phyloP scores from a whole-genome alignment of 2,113 vertebrate species.

The Trematocara variabile region DNA sequence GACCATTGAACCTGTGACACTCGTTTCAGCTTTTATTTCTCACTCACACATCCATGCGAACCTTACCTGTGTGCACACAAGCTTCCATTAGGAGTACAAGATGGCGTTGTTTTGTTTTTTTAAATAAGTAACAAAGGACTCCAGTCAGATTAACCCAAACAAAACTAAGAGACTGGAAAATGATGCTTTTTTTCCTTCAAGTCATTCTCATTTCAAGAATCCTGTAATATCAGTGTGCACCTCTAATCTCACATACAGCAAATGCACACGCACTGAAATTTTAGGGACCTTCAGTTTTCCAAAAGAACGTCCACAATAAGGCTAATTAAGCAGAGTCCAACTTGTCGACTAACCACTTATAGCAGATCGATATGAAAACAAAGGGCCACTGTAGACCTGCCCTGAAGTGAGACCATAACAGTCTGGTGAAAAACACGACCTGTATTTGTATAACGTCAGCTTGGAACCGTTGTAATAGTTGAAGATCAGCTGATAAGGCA shows the following conservation, averaged over 20 bases:
- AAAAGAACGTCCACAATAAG: constrained; percentile 65
- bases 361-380: not conserved
- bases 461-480: not conserved
- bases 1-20: not conserved
- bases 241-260: not conserved
- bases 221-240: not conserved
- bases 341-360: not conserved
- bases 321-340: constrained; percentile 74
- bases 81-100: constrained; percentile 76
- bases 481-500: not conserved
- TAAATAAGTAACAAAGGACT: constrained; percentile 68
- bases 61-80: constrained; percentile 77
- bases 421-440: not conserved
- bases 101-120: constrained; percentile 64
- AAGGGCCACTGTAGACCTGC: not conserved
- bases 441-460: not conserved
- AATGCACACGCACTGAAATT: not conserved
- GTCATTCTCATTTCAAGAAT: constrained; percentile 20
- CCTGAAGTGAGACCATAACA: not conserved
- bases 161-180: constrained; percentile 45
- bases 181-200: constrained; percentile 11
- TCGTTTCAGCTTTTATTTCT: constrained; percentile 82
- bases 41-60: constrained; percentile 85
- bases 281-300: not conserved
- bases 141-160: constrained; percentile 72